Conservation (phyloP, 2,113 vertebrate genomes). For the Zosterops lateralis region DNA sequence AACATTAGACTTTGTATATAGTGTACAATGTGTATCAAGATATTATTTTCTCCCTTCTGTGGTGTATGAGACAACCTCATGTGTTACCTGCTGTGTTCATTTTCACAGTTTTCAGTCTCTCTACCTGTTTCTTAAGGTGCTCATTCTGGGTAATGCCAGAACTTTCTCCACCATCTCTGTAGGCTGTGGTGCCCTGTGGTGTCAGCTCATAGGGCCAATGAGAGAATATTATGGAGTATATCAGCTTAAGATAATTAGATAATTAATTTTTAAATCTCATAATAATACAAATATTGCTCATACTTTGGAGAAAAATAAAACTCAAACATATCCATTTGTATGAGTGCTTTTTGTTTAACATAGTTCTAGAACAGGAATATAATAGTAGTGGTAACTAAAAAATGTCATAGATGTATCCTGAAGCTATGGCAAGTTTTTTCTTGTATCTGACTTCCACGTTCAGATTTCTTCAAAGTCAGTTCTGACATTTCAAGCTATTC, state of each 20-base stretch:
- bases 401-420: not conserved
- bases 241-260: not conserved
- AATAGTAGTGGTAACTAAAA: not conserved
- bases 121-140: not conserved
- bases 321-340: not conserved
- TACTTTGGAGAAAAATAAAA: not conserved
- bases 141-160: not conserved
- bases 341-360: not conserved
- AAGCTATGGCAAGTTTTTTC: not conserved
- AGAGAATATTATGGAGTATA: not conserved
- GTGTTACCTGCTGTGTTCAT: not conserved
- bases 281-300: not conserved
- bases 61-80: not conserved
- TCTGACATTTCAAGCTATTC: not conserved
- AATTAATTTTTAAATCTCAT: not conserved
- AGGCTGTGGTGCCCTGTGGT: not conserved
- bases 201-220: fast-evolving
- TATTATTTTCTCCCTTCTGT: not conserved
- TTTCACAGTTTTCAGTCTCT: not conserved
- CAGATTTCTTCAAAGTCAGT: not conserved
- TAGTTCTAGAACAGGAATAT: not conserved
- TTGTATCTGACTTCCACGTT: not conserved
- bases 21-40: not conserved
- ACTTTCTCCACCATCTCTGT: not conserved
- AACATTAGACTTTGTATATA: not conserved